A percentile compares a stretch with the other conserved stretches of the same genome.
phyloP scores from a whole-genome alignment of 2,888 invertebrate genomes.

The Achlya flavicornis region DNA sequence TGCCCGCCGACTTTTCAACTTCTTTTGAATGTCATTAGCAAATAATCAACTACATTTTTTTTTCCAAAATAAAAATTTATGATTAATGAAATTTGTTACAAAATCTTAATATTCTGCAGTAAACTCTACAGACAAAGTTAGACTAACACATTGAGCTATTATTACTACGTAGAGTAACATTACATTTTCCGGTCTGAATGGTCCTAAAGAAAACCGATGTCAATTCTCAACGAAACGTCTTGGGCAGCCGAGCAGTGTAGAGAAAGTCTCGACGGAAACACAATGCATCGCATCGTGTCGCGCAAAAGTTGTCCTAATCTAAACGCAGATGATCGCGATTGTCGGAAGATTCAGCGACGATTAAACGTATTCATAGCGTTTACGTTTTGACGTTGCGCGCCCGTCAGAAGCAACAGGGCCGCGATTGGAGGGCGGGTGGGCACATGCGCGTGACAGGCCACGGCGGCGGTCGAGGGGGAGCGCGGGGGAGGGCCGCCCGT shows the following conservation, averaged over 20 bases:
- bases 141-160: too few relatives aligned
- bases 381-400: constrained; percentile 72
- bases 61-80: too few relatives aligned
- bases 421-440: constrained; percentile 64
- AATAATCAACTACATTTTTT: too few relatives aligned
- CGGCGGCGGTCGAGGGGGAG: constrained; percentile 31
- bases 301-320: constrained; percentile 65
- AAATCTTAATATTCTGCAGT: background rate
- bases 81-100: background rate
- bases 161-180: too few relatives aligned
- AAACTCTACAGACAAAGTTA: background rate
- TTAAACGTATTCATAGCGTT: constrained; percentile 80
- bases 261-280: constrained; percentile 36
- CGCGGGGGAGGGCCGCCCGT: constrained; percentile 57
- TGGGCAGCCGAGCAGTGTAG: constrained; percentile 41
- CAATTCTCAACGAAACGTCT: constrained; percentile 38
- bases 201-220: constrained; percentile 17
- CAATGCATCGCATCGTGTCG: constrained; percentile 49
- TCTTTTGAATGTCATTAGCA: too few relatives aligned
- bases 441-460: constrained; percentile 58
- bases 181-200: constrained; percentile 11
- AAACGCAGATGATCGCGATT: constrained; percentile 70
- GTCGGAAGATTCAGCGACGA: constrained; percentile 71
- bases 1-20: too few relatives aligned
- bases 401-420: constrained; percentile 82